phyloP scores from a whole-genome alignment of 2,888 invertebrate species.

The Ophion costatus region DNA sequence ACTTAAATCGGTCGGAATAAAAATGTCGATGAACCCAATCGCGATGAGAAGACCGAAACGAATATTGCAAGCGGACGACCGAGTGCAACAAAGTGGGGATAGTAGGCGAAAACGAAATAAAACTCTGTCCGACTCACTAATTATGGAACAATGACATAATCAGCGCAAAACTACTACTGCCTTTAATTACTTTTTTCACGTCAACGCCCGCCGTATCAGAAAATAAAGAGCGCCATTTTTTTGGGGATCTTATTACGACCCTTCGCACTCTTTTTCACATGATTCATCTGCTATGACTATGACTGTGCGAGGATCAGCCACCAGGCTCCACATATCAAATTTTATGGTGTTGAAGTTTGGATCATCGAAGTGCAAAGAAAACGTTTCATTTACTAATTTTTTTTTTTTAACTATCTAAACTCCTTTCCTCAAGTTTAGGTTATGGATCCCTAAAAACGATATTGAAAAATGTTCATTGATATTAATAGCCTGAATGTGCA shows the following conservation, averaged over 20 bases:
- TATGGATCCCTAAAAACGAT: no score
- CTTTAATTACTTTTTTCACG: constrained; percentile 8
- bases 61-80: neutral
- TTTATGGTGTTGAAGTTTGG: no score
- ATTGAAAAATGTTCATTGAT: no score
- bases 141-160: neutral
- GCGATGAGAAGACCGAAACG: neutral
- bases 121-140: neutral
- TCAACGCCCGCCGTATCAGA: neutral
- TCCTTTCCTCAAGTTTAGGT: no score
- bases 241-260: neutral
- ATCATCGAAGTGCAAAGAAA: no score
- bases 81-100: neutral
- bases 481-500: no score
- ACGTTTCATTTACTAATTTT: no score
- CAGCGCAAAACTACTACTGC: neutral
- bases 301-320: neutral
- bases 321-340: neutral
- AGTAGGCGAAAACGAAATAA: neutral
- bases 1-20: neutral
- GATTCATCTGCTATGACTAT: neutral
- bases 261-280: neutral
- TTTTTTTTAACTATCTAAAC: no score
- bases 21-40: neutral
- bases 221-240: neutral